Percentiles rank a stretch among this genome's conserved stretches.
Conservation (phyloP, 2,113 vertebrate species). For the Tinamus guttatus region DNA sequence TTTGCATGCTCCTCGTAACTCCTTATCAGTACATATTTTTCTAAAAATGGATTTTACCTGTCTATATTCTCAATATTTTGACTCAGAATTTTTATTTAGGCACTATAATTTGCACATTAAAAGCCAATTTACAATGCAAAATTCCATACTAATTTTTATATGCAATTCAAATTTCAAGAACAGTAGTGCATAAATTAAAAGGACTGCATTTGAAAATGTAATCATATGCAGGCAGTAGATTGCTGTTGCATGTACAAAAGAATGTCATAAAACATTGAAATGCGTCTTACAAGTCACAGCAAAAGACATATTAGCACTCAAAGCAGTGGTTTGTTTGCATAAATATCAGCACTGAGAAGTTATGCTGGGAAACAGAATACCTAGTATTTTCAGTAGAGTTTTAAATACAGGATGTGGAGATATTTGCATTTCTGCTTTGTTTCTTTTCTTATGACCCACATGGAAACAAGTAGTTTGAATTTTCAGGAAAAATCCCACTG, state of each 20-base stretch:
- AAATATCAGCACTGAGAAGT: conserved; percentile 15
- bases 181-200: not conserved
- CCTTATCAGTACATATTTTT: not conserved
- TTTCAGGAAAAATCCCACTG: not conserved
- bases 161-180: conserved; percentile 22
- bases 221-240: not conserved
- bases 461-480: not conserved
- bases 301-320: conserved; percentile 6
- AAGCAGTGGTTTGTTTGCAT: not conserved
- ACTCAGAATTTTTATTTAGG: not conserved
- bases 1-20: not conserved
- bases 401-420: not conserved
- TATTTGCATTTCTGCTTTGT: not conserved
- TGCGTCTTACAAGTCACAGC: not conserved
- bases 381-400: not conserved
- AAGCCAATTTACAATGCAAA: conserved; percentile 53
- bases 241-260: not conserved
- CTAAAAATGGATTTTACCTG: not conserved
- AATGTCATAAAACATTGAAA: not conserved
- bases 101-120: not conserved
- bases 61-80: not conserved
- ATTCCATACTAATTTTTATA: not conserved
- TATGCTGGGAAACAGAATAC: not conserved
- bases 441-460: not conserved
- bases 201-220: not conserved